Conservation (phyloP, 37 sponge, comb jelly and placozoan species). For the Mnemiopsis leidyi region DNA sequence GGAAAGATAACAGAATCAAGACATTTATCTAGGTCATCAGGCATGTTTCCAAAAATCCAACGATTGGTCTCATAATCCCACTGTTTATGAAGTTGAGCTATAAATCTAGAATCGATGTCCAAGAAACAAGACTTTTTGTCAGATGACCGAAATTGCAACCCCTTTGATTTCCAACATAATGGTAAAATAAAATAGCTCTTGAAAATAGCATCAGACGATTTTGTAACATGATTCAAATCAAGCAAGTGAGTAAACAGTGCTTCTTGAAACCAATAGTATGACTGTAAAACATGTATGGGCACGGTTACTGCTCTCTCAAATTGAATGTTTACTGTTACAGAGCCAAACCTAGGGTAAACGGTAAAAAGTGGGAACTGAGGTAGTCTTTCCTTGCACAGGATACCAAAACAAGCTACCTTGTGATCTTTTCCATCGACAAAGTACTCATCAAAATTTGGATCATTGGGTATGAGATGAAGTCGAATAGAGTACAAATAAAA, state of each 20-base stretch:
- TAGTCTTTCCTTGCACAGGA: background rate
- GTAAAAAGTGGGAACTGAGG: conserved; percentile 16
- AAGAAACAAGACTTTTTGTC: background rate
- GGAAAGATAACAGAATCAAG: conserved; percentile 24
- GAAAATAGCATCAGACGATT: background rate
- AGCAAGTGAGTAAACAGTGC: conserved; percentile 18
- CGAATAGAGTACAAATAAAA: conserved; percentile 30
- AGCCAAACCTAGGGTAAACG: conserved; percentile 9
- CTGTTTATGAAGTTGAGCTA: conserved; percentile 32
- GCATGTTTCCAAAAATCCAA: conserved; percentile 50
- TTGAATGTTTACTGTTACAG: background rate
- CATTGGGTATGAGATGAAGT: background rate
- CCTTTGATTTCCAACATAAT: background rate
- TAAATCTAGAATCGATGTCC: conserved; percentile 36
- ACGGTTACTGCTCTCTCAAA: background rate
- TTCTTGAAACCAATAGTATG: conserved; percentile 55
- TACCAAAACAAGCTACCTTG: conserved; percentile 31
- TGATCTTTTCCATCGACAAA: conserved; percentile 28
- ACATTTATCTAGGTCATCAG: background rate
- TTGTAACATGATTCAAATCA: background rate
- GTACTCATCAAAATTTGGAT: background rate
- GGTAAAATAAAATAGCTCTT: background rate
- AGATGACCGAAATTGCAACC: background rate
- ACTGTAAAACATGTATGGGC: background rate
- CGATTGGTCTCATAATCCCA: conserved; percentile 33